Evolutionary conservation across 1,140 invertebrate genomes (phyloP), one percentile per base, ranked within the genome.

Genomic region (Drosophila triauraria): DNA sequence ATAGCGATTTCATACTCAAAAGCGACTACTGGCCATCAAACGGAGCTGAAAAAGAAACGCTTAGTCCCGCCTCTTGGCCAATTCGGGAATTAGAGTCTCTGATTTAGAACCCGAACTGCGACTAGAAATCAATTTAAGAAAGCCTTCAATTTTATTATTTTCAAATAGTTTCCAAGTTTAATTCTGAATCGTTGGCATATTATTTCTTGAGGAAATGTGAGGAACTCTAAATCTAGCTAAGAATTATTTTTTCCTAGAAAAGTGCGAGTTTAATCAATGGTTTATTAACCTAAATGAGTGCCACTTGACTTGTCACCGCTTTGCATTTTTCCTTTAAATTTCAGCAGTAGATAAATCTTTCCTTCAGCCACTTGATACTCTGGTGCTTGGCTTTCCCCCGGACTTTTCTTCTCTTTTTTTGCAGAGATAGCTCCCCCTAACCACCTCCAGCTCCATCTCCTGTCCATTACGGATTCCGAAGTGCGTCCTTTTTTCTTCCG

Each of bases 1-100:
- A 71, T 57, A 60, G 61, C 71, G 61, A 77, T 84, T 83, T 75
- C 70, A 80, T 75, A 63, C 68, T 78, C 56, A 65, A 77, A 78
- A 77, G 63, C 50, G 54, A 86, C 35, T 53, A 9, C 35, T 53
- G 50, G 76, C 71, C 80, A 87, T 74, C 83, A 87, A 77, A 83
- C 76, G 80, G 84, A 83, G 84, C 72, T 83, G 83, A 87, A 86
- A 83, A 76, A 68, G 84, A 87, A 87, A 74, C 83, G 80, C 83
- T 87, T 87, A 70, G 77, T 65, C 23, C 23, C 53, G 48, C 75
- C 74, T 13, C 6, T n/a, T 42, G n/a, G 10, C 32, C 32, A 35
- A 35, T 35, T 35, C 32, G 32, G 32, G 9, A 35, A 38, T 8
- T 20, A 12, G 20, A 30, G 13, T 3, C 32, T 38, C 2, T 1